phyloP scores from a whole-genome alignment of 1,140 invertebrate genomes.

The Drosophila santomea region DNA sequence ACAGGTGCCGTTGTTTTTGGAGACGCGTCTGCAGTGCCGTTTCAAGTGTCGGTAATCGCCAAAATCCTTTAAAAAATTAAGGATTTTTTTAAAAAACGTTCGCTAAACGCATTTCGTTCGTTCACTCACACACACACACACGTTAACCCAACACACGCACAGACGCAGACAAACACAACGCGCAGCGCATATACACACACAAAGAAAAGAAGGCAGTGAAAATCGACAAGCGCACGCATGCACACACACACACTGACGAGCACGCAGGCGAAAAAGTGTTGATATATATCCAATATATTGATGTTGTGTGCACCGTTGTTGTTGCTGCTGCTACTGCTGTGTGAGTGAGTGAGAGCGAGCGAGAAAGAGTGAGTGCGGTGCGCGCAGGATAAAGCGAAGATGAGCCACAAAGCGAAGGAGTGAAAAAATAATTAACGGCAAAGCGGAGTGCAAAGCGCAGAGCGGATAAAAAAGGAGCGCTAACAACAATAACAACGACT shows the following conservation, averaged over 20 bases:
- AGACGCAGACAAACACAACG: conserved; percentile 40
- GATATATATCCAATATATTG: conserved; percentile 74
- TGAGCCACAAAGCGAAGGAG: conserved; percentile 67
- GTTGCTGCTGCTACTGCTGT: conserved; percentile 46
- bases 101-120: conserved; percentile 72
- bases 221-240: conserved; percentile 54
- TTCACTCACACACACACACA: conserved; percentile 39
- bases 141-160: conserved; percentile 18
- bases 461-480: conserved; percentile 21
- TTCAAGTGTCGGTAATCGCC: conserved; percentile 45
- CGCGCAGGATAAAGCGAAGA: conserved; percentile 73
- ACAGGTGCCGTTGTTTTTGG: conserved; percentile 28
- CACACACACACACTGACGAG: conserved; percentile 42
- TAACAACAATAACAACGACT: conserved; percentile 38
- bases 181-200: conserved; percentile 58
- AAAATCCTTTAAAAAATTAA: conserved; percentile 33
- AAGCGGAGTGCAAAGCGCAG: conserved; percentile 13
- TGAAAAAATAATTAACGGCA: conserved; percentile 73
- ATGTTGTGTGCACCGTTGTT: conserved; percentile 67
- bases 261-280: conserved; percentile 55
- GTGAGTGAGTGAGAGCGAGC: conserved; percentile 39
- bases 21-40: conserved; percentile 51
- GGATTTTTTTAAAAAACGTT: conserved; percentile 60
- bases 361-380: conserved; percentile 33
- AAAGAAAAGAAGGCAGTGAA: conserved; percentile 58